These are phyloP conservation scores for Plutella xylostella DNA, from an alignment of 2,888 invertebrate species.

Conservation along the genomic window DNA sequence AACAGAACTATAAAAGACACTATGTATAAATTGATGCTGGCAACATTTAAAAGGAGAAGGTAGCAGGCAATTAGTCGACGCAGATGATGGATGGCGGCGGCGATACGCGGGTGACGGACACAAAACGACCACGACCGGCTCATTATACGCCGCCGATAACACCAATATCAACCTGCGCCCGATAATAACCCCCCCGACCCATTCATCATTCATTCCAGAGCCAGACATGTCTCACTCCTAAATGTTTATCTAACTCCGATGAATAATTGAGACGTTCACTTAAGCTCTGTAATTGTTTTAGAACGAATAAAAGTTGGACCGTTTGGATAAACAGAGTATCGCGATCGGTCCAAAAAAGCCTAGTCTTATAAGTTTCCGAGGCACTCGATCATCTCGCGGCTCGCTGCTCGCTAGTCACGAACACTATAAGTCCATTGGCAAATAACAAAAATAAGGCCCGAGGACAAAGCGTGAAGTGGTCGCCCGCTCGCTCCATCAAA, in stretches of 20 bases:
- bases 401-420: conserved; percentile 31
- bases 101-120: conserved; percentile 47
- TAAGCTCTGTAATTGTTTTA: background rate
- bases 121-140: conserved; percentile 55
- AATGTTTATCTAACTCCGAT: background rate
- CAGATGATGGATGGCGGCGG: conserved; percentile 56
- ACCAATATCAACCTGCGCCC: conserved; percentile 7
- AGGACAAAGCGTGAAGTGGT: conserved; percentile 25
- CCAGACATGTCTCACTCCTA: background rate
- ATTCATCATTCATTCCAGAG: conserved; percentile 5
- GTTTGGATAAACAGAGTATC: background rate
- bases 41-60: no score
- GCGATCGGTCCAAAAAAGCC: background rate
- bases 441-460: conserved; percentile 33
- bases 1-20: no score
- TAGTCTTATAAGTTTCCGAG: background rate
- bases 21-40: no score
- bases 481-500: conserved; percentile 49
- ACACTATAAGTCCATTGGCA: conserved; percentile 26
- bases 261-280: background rate
- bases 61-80: conserved; percentile 65
- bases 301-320: background rate
- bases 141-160: conserved; percentile 66
- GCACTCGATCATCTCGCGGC: conserved; percentile 11
- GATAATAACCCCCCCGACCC: conserved; percentile 4